Evolutionary conservation across 92 coral and sea anemone genomes (phyloP).

Genomic region (Porites evermanni): DNA sequence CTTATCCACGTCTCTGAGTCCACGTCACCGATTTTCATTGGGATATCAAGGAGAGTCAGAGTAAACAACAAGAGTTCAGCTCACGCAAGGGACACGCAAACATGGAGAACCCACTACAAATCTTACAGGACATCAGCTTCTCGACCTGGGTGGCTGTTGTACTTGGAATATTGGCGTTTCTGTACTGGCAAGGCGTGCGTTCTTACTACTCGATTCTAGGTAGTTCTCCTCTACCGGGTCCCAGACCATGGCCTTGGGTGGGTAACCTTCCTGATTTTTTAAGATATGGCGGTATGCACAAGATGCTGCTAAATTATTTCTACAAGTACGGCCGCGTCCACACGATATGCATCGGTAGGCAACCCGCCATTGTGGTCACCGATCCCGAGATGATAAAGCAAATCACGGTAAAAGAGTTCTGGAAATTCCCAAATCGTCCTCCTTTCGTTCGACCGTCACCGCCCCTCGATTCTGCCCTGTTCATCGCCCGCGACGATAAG

Average conservation of each 20-base stretch:
- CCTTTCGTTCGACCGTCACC: constrained; percentile 62
- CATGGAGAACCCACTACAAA: constrained; percentile 12
- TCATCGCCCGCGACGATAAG: constrained; percentile 54
- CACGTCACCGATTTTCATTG: too few species aligned
- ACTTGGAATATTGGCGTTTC: constrained; percentile 31
- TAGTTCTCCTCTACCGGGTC: constrained; percentile 64
- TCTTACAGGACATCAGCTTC: constrained; percentile 7
- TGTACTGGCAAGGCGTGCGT: constrained; percentile 76
- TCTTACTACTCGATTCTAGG: constrained; percentile 58
- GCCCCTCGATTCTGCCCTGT: constrained; percentile 49
- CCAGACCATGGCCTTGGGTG: constrained; percentile 78
- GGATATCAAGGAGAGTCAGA: too few species aligned
- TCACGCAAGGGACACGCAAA: not conserved
- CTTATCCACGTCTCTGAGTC: too few species aligned
- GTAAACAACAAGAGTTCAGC: too few species aligned
- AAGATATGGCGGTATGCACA: constrained; percentile 81
- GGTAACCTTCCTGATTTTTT: constrained; percentile 72
- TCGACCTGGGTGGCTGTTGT: constrained; percentile 39
- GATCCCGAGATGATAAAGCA: constrained; percentile 84
- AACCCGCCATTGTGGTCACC: constrained; percentile 57
- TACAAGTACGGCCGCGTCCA: constrained; percentile 77
- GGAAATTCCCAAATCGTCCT: constrained; percentile 80
- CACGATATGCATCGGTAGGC: constrained; percentile 70
- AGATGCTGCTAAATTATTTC: constrained; percentile 72
- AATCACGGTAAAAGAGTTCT: constrained; percentile 75